A percentile compares a stretch with the other conserved stretches of the same genome.
phyloP scores from a whole-genome alignment of 2,888 invertebrate species.

The Archips xylosteana region DNA sequence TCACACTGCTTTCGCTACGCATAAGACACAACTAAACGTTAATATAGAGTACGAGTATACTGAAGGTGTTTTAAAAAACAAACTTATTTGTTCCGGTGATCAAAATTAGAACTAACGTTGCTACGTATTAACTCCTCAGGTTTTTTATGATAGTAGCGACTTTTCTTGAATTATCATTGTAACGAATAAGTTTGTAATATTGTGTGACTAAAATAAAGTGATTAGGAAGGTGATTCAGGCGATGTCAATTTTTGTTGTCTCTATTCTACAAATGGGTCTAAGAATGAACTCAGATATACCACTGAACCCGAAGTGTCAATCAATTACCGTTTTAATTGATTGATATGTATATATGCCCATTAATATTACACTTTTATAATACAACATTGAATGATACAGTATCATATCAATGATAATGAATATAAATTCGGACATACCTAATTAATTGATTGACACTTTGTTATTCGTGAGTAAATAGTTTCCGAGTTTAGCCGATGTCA shows the following conservation, averaged over 20 bases:
- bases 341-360: too few species aligned
- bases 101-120: constrained; percentile 16
- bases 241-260: background rate
- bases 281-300: too few species aligned
- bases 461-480: too few species aligned
- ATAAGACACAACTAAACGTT: constrained; percentile 26
- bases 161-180: background rate
- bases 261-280: too few species aligned
- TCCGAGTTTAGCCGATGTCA: too few species aligned
- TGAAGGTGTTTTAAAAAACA: constrained; percentile 6
- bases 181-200: constrained; percentile 22
- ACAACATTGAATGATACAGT: too few species aligned
- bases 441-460: too few species aligned
- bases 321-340: too few species aligned
- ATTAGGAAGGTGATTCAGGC: constrained; percentile 4
- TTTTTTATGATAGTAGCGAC: background rate
- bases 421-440: too few species aligned
- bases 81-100: constrained; percentile 26
- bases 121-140: background rate
- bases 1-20: constrained; percentile 34
- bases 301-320: too few species aligned
- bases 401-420: too few species aligned
- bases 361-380: too few species aligned
- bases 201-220: constrained; percentile 15
- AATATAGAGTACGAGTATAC: background rate